Conservation (phyloP, 2,888 invertebrate genomes). For the Agrypnus murinus region DNA sequence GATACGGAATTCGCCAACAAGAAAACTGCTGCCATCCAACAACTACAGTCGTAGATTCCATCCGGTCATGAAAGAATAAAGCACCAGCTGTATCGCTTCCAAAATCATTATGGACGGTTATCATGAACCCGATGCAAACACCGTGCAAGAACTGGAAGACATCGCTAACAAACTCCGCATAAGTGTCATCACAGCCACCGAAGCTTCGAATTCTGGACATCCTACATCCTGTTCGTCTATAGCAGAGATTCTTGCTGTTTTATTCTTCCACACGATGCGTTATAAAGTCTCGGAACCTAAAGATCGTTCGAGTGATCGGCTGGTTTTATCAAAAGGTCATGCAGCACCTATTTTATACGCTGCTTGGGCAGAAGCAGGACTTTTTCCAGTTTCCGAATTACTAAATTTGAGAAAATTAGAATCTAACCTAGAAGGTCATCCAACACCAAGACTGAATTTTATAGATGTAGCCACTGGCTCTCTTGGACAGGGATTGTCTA, state of each 20-base stretch:
- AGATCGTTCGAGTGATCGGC: conserved; percentile 93
- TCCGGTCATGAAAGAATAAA: too few species aligned
- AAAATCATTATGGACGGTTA: too few species aligned
- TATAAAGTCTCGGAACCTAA: conserved; percentile 91
- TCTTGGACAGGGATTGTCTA: conserved; percentile 96
- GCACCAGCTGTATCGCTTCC: too few species aligned
- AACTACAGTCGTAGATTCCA: too few species aligned
- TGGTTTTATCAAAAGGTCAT: conserved; percentile 98
- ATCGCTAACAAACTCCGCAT: too few species aligned
- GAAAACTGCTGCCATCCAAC: too few species aligned
- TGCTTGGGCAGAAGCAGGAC: too few species aligned
- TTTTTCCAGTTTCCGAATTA: conserved; percentile 84
- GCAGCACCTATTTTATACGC: conserved; percentile 98
- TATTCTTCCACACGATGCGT: conserved; percentile 98
- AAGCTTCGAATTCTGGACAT: too few species aligned
- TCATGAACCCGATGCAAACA: too few species aligned
- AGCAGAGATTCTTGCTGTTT: conserved; percentile 98
- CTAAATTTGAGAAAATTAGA: conserved; percentile 92
- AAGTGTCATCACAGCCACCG: too few species aligned
- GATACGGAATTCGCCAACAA: too few species aligned
- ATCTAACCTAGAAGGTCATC: conserved; percentile 99
- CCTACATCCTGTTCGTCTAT: conserved; percentile 99
- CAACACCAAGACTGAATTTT: conserved; percentile 97
- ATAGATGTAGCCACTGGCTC: conserved; percentile 99
- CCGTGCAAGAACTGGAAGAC: too few species aligned